A percentile compares a stretch with the other conserved stretches of the same genome.
These are phyloP conservation scores for Hippocampus comes DNA, from an alignment of 2,113 vertebrate genomes.

Conservation along the genomic window DNA sequence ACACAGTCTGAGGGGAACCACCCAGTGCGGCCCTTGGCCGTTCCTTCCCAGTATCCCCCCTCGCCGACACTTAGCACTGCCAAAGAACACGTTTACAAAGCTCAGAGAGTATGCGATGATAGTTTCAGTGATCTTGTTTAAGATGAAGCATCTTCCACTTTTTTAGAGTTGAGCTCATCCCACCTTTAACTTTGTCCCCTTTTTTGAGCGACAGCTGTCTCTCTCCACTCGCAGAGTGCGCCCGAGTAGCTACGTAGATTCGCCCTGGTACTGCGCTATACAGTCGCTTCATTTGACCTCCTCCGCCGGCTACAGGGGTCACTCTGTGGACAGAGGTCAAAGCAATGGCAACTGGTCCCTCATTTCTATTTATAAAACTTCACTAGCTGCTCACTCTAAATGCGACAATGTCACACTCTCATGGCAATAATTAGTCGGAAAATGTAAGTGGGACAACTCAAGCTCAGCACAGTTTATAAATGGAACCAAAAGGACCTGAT, in stretches of 20 bases:
- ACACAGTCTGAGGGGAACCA: constrained; percentile 92
- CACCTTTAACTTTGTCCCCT: constrained; percentile 92
- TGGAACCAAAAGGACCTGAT: constrained; percentile 13
- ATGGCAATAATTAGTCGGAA: constrained; percentile 19
- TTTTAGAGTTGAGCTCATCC: constrained; percentile 9
- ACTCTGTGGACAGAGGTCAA: constrained; percentile 34
- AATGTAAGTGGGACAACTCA: constrained; percentile 21
- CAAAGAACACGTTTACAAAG: too few species aligned
- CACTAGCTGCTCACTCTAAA: background rate
- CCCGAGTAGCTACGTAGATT: constrained; percentile 82
- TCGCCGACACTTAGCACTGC: constrained; percentile 88
- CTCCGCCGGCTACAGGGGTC: constrained; percentile 40
- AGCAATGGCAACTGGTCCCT: background rate
- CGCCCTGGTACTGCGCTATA: constrained; percentile 88
- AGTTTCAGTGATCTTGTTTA: too few species aligned
- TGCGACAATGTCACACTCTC: constrained; percentile 10
- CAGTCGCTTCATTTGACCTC: constrained; percentile 78
- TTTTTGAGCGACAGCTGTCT: constrained; percentile 85
- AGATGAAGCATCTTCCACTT: background rate
- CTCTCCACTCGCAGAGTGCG: constrained; percentile 81
- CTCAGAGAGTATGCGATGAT: background rate
- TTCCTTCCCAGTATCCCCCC: constrained; percentile 91
- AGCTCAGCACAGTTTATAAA: constrained; percentile 5
- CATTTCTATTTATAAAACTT: background rate
- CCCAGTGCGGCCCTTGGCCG: constrained; percentile 83